These are phyloP conservation scores for Miltochrista miniata DNA, from an alignment of 2,888 invertebrate genomes.

Conservation along the genomic window DNA sequence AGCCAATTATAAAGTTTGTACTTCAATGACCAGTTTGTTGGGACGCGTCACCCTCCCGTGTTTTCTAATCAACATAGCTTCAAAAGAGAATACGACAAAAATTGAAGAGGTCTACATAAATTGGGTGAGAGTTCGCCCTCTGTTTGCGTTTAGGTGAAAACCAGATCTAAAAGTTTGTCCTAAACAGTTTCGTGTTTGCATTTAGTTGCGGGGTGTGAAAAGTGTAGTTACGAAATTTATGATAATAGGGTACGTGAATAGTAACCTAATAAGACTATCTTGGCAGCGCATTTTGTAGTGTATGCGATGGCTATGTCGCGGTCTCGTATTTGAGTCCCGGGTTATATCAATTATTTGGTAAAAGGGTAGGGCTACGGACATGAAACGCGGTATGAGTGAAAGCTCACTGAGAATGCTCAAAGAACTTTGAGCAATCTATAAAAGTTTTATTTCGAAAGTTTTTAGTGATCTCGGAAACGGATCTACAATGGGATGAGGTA, in stretches of 20 bases:
- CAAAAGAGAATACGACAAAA: slow-evolving; percentile 22
- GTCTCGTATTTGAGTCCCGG: too few species aligned
- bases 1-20: slow-evolving; percentile 80
- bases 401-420: too few species aligned
- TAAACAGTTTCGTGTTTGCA: slow-evolving; percentile 55
- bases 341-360: too few species aligned
- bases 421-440: too few species aligned
- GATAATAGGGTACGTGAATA: slow-evolving; percentile 13
- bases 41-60: slow-evolving; percentile 32
- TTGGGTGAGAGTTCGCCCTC: slow-evolving; percentile 48
- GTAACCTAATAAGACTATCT: too few species aligned
- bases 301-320: too few species aligned
- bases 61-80: slow-evolving; percentile 10
- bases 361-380: too few species aligned
- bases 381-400: too few species aligned
- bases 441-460: too few species aligned
- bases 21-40: slow-evolving; percentile 44
- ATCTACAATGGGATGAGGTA: too few species aligned
- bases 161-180: slow-evolving; percentile 71
- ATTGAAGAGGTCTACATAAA: slow-evolving; percentile 34
- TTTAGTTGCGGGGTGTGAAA: slow-evolving; percentile 51
- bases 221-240: slow-evolving; percentile 50
- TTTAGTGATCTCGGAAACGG: too few species aligned
- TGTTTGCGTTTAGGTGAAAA: slow-evolving; percentile 68
- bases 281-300: too few species aligned